Evolutionary conservation across 1,140 invertebrate species (phyloP).

Genomic region (Planococcus citri): DNA sequence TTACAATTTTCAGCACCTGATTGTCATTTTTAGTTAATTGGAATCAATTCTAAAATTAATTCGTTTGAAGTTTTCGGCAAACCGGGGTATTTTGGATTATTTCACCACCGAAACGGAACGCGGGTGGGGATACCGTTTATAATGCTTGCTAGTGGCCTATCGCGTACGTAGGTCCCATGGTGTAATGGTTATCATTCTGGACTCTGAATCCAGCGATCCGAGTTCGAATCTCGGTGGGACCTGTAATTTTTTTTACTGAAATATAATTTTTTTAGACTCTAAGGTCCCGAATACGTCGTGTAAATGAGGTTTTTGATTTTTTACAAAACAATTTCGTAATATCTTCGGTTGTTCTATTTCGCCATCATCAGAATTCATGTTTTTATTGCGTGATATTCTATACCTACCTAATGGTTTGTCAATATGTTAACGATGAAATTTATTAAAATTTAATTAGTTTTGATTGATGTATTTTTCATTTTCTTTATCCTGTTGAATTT

Average conservation of each 20-base stretch:
- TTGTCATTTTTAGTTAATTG: background rate
- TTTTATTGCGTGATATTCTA: no score
- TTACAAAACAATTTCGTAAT: no score
- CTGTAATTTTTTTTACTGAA: slow-evolving; percentile 28
- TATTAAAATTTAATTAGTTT: no score
- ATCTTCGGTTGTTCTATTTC: no score
- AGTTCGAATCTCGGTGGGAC: slow-evolving; percentile 46
- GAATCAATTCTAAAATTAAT: background rate
- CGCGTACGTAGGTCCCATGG: slow-evolving; percentile 39
- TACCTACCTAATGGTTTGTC: no score
- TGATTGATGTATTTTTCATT: no score
- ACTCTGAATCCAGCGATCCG: slow-evolving; percentile 54
- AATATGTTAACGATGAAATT: no score
- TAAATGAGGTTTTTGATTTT: no score
- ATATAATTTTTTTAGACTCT: background rate
- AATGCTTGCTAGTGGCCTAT: background rate
- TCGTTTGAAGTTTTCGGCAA: background rate
- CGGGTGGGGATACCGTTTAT: background rate
- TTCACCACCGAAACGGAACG: background rate
- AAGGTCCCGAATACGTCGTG: no score
- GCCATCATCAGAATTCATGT: no score
- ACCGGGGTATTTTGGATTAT: background rate
- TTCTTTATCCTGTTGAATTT: no score
- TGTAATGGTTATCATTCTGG: slow-evolving; percentile 55
- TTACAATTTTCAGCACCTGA: no score